Conservation (phyloP, 2,113 vertebrate species). For the Corvus cornix region DNA sequence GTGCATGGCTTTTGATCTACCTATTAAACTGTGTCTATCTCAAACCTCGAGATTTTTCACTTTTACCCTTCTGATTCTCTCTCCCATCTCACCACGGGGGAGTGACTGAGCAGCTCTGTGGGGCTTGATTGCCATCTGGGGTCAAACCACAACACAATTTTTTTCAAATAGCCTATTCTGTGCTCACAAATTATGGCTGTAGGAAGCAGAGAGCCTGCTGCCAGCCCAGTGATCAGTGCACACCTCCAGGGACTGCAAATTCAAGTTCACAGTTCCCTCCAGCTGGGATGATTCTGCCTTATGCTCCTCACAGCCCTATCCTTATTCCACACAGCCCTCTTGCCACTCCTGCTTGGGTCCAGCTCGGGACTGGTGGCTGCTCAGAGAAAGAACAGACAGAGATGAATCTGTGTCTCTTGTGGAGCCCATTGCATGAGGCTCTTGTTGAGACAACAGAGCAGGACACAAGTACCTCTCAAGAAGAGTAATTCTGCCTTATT, state of each 20-base stretch:
- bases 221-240: neutral
- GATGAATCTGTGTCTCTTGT: neutral
- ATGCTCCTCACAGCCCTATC: neutral
- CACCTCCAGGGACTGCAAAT: neutral
- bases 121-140: neutral
- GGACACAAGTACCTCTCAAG: neutral
- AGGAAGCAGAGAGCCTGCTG: neutral
- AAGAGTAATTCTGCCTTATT: neutral
- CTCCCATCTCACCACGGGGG: accelerated
- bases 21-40: neutral
- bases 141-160: neutral
- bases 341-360: neutral
- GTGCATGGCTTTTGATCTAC: neutral
- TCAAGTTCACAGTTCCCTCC: neutral
- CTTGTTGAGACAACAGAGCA: neutral
- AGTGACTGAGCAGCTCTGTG: accelerated
- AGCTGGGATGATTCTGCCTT: neutral
- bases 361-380: neutral
- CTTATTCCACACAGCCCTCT: neutral
- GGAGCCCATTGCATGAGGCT: neutral
- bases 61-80: neutral
- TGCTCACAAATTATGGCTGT: neutral
- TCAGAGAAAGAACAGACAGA: neutral
- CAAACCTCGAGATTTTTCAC: neutral
- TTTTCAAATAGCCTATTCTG: neutral